Conservation (phyloP, 2,797 vertebrate species). For the Anableps anableps region DNA sequence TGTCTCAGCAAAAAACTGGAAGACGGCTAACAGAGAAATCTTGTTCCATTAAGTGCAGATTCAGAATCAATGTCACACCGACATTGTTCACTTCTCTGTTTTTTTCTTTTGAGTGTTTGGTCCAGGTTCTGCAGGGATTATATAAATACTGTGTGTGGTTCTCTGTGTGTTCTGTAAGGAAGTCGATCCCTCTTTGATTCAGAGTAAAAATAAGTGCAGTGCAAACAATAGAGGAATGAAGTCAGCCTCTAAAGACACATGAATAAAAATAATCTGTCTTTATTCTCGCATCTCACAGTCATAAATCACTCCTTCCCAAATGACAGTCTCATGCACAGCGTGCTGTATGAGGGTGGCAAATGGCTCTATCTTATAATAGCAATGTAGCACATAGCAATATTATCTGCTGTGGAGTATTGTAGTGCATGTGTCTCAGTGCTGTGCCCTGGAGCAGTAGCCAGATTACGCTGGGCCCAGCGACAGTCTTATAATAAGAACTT, state of each 20-base stretch:
- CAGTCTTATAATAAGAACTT: conserved; percentile 83
- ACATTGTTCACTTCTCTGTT: conserved; percentile 53
- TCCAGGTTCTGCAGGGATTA: conserved; percentile 59
- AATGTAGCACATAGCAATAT: conserved; percentile 78
- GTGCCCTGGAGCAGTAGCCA: conserved; percentile 79
- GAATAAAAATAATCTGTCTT: conserved; percentile 77
- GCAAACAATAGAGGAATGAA: conserved; percentile 72
- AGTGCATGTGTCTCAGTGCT: conserved; percentile 73
- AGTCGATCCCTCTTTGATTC: conserved; percentile 63
- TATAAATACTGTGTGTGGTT: conserved; percentile 61
- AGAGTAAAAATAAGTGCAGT: conserved; percentile 63
- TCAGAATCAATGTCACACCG: conserved; percentile 74
- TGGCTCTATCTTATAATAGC: conserved; percentile 79
- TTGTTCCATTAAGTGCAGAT: conserved; percentile 72
- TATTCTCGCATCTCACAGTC: conserved; percentile 69
- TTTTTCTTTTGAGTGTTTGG: conserved; percentile 54
- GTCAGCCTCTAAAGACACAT: conserved; percentile 74
- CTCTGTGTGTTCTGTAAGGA: conserved; percentile 44
- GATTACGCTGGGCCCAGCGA: conserved; percentile 79
- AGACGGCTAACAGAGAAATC: conserved; percentile 71
- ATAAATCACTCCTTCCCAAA: conserved; percentile 78
- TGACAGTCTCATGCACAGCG: conserved; percentile 64
- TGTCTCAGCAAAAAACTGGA: conserved; percentile 66
- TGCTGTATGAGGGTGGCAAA: conserved; percentile 70
- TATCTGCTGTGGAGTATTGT: conserved; percentile 73